Evolutionary conservation across 2,113 vertebrate species (phyloP), one percentile per base, ranked within the genome.

Genomic region (Psilopogon haemacephalus): DNA sequence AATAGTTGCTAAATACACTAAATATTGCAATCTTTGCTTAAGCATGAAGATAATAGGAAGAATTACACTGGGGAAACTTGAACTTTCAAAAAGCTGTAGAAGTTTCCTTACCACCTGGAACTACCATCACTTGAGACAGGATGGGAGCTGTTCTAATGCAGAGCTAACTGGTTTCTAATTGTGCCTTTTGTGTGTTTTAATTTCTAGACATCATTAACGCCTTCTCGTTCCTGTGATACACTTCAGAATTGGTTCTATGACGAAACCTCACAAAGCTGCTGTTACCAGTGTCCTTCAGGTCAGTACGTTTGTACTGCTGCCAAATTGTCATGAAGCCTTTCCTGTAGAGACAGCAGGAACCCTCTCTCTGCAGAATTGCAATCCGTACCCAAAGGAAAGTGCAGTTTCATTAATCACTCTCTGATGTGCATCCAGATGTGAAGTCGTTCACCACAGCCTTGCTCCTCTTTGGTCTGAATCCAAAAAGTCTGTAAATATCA

Each of bases 261-360:
- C 23, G 9, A 89, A 74, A 42, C 80, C 10, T 59, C 42, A 1
- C 32, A 16, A 33, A 84, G 23, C 32, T 97, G 97, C 90, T 97
- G 97, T 67, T 94, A 94, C 86, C 93, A 8, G 32, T 98, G 97
- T 52, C 93, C 92, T 2, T 7, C 52, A 44, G 97, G 98, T 97
- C 52, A 63, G 95, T 95, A 63, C 24, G 21, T 52, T 67, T 17
- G 4, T 44, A 70, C 52, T 38, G 44, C 24, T 63, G 19, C 11
- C 60, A 33, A 16, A 59, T 50, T n/a, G 32, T 17, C 11, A 5
- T 1, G 17, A 26, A 68, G 26, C 44, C 26, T 37, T 71, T 50
- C 52, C 86, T 2, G 2, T 0, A 20, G 65, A 46, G 12, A 4
- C 16, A 35, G 40, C 2, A 20, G 58, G 54, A 74, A 2, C 30